A percentile compares a stretch with the other conserved stretches of the same genome.
Conservation (phyloP, 1,140 invertebrate genomes). For the Musca domestica region DNA sequence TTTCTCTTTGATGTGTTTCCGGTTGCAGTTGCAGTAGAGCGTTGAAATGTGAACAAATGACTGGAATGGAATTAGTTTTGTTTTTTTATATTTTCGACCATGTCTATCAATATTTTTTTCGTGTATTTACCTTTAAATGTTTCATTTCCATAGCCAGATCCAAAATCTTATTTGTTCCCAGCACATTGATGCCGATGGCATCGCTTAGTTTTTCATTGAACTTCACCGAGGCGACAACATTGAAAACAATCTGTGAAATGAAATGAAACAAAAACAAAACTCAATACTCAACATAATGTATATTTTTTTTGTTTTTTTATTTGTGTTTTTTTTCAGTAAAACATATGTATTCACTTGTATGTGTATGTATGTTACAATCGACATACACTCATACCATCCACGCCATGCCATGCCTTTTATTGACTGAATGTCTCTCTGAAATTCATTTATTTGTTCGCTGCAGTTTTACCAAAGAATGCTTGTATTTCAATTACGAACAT, state of each 20-base stretch:
- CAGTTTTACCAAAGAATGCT: too few species aligned
- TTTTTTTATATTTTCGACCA: too few species aligned
- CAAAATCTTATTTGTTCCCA: constrained; percentile 61
- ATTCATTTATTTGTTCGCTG: too few species aligned
- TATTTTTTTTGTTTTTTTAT: too few species aligned
- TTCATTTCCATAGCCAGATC: constrained; percentile 64
- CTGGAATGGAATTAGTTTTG: constrained; percentile 44
- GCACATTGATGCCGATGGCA: constrained; percentile 63
- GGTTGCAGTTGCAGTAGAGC: constrained; percentile 66
- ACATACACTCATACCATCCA: neutral
- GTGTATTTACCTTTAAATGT: constrained; percentile 63
- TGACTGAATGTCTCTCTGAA: too few species aligned
- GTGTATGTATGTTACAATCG: neutral
- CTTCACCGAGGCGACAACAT: constrained; percentile 84
- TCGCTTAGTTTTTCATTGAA: constrained; percentile 78
- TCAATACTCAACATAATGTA: too few species aligned
- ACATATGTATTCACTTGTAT: neutral
- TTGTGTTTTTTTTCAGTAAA: neutral
- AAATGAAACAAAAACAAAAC: neutral
- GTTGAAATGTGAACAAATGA: constrained; percentile 66
- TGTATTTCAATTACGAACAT: too few species aligned
- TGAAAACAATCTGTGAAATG: constrained; percentile 72
- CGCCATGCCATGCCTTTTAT: too few species aligned
- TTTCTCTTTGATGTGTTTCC: constrained; percentile 58
- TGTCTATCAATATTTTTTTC: too few species aligned